phyloP scores from a whole-genome alignment of 2,797 vertebrate species.

The Neosalanx taihuensis region DNA sequence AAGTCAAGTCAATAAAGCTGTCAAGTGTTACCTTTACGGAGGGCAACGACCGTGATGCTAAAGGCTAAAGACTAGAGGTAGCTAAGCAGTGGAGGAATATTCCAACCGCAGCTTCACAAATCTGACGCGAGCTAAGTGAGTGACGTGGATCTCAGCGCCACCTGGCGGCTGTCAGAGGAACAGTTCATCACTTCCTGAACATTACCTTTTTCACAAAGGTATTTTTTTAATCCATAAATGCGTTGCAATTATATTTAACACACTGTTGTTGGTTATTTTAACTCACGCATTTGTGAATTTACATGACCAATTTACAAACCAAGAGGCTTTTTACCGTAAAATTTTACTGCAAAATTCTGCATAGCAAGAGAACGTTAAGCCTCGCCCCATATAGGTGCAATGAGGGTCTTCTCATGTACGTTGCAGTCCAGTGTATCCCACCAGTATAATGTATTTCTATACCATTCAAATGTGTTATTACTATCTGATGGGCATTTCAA shows the following conservation, averaged over 20 bases:
- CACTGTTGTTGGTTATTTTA: neutral
- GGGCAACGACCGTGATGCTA: conserved; percentile 27
- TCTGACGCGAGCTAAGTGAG: neutral
- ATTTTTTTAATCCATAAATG: neutral
- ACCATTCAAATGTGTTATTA: neutral
- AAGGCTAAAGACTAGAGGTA: conserved; percentile 7
- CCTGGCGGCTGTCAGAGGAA: neutral
- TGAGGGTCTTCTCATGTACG: too few relatives aligned
- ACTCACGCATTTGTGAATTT: neutral
- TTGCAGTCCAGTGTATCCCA: too few relatives aligned
- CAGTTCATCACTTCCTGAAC: neutral
- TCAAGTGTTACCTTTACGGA: conserved; percentile 14
- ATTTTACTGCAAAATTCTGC: neutral
- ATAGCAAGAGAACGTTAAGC: neutral
- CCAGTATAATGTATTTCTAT: neutral
- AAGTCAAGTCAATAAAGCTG: neutral
- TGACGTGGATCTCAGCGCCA: neutral
- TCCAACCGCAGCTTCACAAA: neutral
- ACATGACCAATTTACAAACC: neutral
- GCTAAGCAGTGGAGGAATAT: conserved; percentile 30
- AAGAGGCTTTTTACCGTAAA: neutral
- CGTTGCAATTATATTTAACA: neutral
- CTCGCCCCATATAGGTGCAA: too few relatives aligned
- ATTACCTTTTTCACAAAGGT: too few relatives aligned
- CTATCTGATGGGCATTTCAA: neutral